These are phyloP conservation scores for Phalera bucephala DNA, from an alignment of 2,888 invertebrate species.

Conservation along the genomic window DNA sequence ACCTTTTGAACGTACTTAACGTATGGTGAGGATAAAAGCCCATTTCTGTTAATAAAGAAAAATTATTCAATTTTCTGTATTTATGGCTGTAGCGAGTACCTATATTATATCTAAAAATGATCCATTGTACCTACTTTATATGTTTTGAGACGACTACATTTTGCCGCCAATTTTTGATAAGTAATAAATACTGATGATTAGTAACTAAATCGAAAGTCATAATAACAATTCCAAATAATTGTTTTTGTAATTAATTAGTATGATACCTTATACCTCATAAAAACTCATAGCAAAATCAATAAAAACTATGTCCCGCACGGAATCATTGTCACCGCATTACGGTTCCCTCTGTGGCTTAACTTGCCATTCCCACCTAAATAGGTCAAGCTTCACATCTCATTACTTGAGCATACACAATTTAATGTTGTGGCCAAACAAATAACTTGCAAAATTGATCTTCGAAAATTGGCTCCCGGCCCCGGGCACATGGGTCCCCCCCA, in stretches of 20 bases:
- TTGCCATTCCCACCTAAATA: slow-evolving; percentile 41
- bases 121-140: neutral
- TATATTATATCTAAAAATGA: no score
- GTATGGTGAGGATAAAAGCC: no score
- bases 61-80: no score
- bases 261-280: slow-evolving; percentile 22
- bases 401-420: slow-evolving; percentile 45
- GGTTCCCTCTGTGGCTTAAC: slow-evolving; percentile 29
- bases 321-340: slow-evolving; percentile 41
- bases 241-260: neutral
- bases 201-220: no score
- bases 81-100: no score
- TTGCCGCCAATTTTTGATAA: neutral
- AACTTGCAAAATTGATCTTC: slow-evolving; percentile 51
- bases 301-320: slow-evolving; percentile 21
- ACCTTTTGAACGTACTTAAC: no score
- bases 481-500: slow-evolving; percentile 60
- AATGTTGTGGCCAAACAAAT: slow-evolving; percentile 39
- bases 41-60: no score
- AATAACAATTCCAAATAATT: no score
- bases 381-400: slow-evolving; percentile 48
- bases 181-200: no score
- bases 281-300: neutral
- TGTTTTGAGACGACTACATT: slow-evolving; percentile 14
- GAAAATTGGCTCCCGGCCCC: slow-evolving; percentile 38